Evolutionary conservation across 1,140 invertebrate genomes (phyloP), one percentile per base, ranked within the genome.

Genomic region (Sweltsa coloradensis): DNA sequence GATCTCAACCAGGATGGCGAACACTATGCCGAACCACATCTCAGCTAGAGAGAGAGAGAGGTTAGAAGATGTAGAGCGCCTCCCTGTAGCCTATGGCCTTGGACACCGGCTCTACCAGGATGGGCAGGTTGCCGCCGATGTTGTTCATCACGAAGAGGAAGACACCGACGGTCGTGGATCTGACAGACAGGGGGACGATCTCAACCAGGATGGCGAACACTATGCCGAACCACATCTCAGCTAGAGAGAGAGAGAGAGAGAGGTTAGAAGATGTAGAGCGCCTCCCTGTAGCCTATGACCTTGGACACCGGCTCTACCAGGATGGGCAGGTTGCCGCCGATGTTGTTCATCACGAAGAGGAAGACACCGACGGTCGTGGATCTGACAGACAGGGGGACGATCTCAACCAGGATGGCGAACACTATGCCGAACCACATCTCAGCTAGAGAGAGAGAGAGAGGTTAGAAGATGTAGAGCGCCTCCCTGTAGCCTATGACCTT

Each of bases 341-440:
- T 77, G 62, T 90, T 91, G 65, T 91, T 92, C 84, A 91, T 90
- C 0, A 90, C 81, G 61, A 92, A 91, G 2, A 92, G 67, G 57
- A 89, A 91, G 2, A 90, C 73, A 0, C 85, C 88, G 3, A 92
- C 79, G 1, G 83, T 83, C 3, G 85, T 88, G 9, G 87, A 89
- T 27, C 87, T 70, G 5, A 89, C 73, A 2, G 78, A 74, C 13
- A 86, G 49, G 1, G 87, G 86, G 6, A 90, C 86, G 49, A 91
- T 84, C 66, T 90, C 88, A 2, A 92, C 85, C 3, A 92, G 70
- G 53, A 90, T 83, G 13, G 87, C 86, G 58, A 91, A 90, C 3
- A 91, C 76, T 49, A 92, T 89, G 36, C 87, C 87, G 60, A 91
- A 90, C 87, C 87, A 91, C 85, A 89, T 90, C 68, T 92, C 87